These are phyloP conservation scores for Eublepharis macularius DNA, from an alignment of 2,113 vertebrate genomes.

Conservation along the genomic window DNA sequence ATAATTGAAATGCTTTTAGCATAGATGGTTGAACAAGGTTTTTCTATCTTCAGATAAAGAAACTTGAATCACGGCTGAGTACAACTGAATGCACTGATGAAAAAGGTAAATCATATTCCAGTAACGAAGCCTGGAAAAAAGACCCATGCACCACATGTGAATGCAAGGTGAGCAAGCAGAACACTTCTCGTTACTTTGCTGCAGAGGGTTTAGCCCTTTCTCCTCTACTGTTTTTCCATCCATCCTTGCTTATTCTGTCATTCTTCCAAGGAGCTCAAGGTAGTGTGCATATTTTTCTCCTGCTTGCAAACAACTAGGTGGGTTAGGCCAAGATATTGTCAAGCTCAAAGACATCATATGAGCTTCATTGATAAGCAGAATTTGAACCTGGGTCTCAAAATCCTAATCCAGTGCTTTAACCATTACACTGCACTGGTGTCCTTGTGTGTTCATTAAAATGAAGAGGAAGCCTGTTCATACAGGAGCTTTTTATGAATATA, in stretches of 20 bases:
- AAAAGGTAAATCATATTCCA: slow-evolving; percentile 77
- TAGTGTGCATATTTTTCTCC: no score
- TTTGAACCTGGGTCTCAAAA: no score
- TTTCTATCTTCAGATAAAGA: slow-evolving; percentile 85
- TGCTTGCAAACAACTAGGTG: no score
- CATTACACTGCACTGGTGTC: neutral
- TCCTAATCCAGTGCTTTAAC: no score
- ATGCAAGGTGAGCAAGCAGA: slow-evolving; percentile 83
- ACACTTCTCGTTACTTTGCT: neutral
- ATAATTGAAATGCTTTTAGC: neutral
- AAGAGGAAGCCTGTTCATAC: neutral
- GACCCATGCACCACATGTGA: slow-evolving; percentile 89
- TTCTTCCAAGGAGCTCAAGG: no score
- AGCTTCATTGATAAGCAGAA: no score
- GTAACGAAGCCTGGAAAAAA: slow-evolving; percentile 85
- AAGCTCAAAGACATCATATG: no score
- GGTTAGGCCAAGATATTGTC: no score
- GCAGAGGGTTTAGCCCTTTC: no score
- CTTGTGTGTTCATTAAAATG: neutral
- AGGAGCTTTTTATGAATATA: no score
- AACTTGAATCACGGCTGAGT: slow-evolving; percentile 91
- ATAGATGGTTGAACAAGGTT: neutral
- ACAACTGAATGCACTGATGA: slow-evolving; percentile 87
- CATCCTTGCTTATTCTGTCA: no score
- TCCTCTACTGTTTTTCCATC: no score